phyloP scores from a whole-genome alignment of 2,113 vertebrate genomes.

The Procavia capensis region DNA sequence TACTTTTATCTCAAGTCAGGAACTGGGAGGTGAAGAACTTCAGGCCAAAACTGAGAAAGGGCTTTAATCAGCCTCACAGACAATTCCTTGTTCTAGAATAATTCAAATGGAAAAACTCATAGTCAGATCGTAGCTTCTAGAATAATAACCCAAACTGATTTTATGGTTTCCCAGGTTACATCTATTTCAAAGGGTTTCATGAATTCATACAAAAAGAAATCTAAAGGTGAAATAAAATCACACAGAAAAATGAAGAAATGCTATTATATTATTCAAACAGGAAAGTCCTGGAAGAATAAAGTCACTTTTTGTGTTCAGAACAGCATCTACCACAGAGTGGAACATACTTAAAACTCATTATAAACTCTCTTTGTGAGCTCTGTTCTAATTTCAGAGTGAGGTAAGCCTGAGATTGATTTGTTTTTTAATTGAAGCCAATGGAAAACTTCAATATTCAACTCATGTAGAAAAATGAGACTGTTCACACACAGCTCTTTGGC shows the following conservation, averaged over 20 bases:
- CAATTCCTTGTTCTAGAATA: background rate
- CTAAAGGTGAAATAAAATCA: background rate
- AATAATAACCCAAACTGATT: background rate
- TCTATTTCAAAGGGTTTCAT: background rate
- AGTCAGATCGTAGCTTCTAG: background rate
- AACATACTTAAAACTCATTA: background rate
- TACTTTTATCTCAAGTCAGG: background rate
- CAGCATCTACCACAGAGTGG: no score
- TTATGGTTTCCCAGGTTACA: background rate
- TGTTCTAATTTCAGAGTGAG: slow-evolving; percentile 1
- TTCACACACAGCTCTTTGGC: slow-evolving; percentile 64
- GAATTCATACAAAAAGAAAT: slow-evolving; percentile 12
- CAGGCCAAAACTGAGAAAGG: no score
- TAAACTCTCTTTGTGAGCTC: background rate
- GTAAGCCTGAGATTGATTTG: background rate
- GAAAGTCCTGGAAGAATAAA: background rate
- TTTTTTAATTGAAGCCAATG: slow-evolving; percentile 49
- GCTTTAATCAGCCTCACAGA: no score
- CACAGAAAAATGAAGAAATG: background rate
- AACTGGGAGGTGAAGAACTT: fast-evolving
- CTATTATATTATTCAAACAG: background rate
- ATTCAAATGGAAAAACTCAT: background rate
- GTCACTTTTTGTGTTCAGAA: fast-evolving
- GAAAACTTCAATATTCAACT: slow-evolving; percentile 53
- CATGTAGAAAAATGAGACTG: slow-evolving; percentile 72